These are phyloP conservation scores for Jaculus jaculus DNA, from an alignment of 2,113 vertebrate species.

Conservation along the genomic window DNA sequence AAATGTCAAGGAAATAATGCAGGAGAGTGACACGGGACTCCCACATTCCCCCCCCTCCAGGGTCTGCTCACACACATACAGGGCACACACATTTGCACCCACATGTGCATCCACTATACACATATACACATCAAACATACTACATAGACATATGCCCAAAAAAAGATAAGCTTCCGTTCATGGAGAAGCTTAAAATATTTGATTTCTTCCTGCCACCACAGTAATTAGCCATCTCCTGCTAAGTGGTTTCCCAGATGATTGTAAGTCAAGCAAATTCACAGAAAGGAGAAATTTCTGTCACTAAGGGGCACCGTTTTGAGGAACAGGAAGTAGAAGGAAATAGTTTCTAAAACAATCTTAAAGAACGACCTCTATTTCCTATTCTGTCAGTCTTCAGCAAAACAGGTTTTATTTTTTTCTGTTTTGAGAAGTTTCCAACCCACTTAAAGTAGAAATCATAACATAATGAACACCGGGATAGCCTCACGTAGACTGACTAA, in stretches of 20 bases:
- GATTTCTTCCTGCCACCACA: background rate
- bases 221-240: background rate
- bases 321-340: background rate
- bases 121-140: too few species aligned
- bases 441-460: slow-evolving; percentile 26
- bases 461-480: background rate
- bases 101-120: too few species aligned
- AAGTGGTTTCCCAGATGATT: background rate
- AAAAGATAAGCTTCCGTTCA: background rate
- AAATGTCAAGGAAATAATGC: too few species aligned
- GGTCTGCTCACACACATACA: too few species aligned
- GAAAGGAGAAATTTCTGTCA: background rate
- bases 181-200: background rate
- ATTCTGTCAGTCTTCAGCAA: background rate
- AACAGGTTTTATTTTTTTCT: background rate
- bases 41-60: too few species aligned
- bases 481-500: background rate
- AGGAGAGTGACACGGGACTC: too few species aligned
- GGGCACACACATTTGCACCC: too few species aligned
- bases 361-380: background rate
- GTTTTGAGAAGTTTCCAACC: slow-evolving; percentile 14
- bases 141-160: too few species aligned
- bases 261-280: background rate
- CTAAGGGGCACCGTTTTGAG: background rate
- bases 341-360: background rate